Percentiles rank a stretch among this genome's conserved stretches.
phyloP scores from a whole-genome alignment of 1,140 invertebrate genomes.

The Zaprionus vittiger region DNA sequence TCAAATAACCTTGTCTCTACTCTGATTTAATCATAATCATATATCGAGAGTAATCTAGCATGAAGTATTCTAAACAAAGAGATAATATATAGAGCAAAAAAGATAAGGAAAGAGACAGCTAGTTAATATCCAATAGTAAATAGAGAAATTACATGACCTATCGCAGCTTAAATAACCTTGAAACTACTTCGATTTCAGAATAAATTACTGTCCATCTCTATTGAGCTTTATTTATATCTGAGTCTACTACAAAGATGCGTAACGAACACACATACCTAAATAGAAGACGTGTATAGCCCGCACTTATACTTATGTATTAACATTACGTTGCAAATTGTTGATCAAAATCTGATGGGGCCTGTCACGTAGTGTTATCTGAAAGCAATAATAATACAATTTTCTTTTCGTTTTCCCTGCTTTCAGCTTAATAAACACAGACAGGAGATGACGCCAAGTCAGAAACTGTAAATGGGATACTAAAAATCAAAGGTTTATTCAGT shows the following conservation, averaged over 20 bases:
- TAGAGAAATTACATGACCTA: background rate
- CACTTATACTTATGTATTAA: conserved; percentile 1
- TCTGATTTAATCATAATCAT: too few relatives aligned
- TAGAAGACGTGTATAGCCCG: background rate
- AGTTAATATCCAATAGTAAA: too few relatives aligned
- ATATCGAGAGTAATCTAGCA: too few relatives aligned
- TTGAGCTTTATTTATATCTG: background rate
- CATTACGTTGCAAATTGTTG: background rate
- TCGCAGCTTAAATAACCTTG: background rate
- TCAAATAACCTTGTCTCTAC: too few relatives aligned
- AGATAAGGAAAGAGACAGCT: too few relatives aligned
- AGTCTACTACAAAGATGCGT: background rate
- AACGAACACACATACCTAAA: too few relatives aligned
- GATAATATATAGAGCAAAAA: too few relatives aligned
- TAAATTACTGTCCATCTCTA: background rate
- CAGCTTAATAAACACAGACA: conserved; percentile 41
- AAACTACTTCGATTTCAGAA: background rate
- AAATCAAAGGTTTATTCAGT: conserved; percentile 47
- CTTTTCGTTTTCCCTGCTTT: conserved; percentile 20
- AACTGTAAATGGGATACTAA: conserved; percentile 59
- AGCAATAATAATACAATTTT: conserved; percentile 25
- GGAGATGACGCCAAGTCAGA: conserved; percentile 46
- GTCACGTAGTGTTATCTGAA: background rate
- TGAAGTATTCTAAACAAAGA: too few relatives aligned
- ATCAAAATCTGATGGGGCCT: background rate